A percentile compares a stretch with the other conserved stretches of the same genome.
These are phyloP conservation scores for Melinaea marsaeus DNA, from an alignment of 2,888 invertebrate species.

Conservation along the genomic window DNA sequence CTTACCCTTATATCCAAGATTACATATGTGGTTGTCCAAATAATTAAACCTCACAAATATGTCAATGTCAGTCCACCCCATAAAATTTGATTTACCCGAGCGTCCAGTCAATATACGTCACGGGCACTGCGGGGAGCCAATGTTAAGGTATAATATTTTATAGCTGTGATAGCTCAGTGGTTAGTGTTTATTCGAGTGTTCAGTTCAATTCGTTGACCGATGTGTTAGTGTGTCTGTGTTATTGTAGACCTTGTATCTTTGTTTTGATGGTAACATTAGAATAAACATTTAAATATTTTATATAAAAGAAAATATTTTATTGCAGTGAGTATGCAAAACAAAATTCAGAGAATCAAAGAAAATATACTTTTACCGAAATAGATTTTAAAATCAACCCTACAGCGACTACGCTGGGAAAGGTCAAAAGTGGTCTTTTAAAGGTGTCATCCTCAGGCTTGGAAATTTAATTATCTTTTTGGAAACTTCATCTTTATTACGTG, in stretches of 20 bases:
- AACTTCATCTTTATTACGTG: slow-evolving; percentile 1
- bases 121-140: slow-evolving; percentile 25
- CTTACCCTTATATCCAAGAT: too few relatives aligned
- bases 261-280: too few relatives aligned
- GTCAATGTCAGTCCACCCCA: slow-evolving; percentile 29
- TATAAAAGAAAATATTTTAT: too few relatives aligned
- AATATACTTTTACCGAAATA: not conserved
- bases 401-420: not conserved
- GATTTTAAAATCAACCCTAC: not conserved
- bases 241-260: too few relatives aligned
- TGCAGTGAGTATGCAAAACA: too few relatives aligned
- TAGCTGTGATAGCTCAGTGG: not conserved
- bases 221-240: too few relatives aligned
- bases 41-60: slow-evolving; percentile 9
- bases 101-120: slow-evolving; percentile 34
- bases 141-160: not conserved
- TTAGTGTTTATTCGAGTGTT: too few relatives aligned
- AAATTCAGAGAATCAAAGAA: not conserved
- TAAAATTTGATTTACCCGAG: slow-evolving; percentile 42
- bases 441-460: slow-evolving; percentile 24
- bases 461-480: slow-evolving; percentile 23
- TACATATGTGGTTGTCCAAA: too few relatives aligned
- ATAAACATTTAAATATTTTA: too few relatives aligned
- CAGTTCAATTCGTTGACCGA: too few relatives aligned
- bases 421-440: slow-evolving; percentile 19